Percentiles rank a stretch among this genome's conserved stretches.
These are phyloP conservation scores for Lethrus apterus DNA, from an alignment of 1,140 invertebrate species.

Conservation along the genomic window DNA sequence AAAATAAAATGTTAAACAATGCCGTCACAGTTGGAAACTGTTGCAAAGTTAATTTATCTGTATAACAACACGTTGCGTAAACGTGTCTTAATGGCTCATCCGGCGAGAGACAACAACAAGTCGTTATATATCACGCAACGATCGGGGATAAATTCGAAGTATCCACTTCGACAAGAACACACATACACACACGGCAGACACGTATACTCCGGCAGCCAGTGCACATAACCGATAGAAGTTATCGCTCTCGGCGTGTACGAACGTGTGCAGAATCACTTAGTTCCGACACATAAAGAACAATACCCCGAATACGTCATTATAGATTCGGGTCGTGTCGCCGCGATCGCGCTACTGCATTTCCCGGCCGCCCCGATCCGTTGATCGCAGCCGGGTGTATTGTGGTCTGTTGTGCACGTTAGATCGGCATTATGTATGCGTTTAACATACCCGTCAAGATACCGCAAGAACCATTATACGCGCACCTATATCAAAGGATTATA, in stretches of 20 bases:
- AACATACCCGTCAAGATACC: constrained; percentile 6
- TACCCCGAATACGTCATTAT: constrained; percentile 29
- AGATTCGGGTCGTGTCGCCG: constrained; percentile 25
- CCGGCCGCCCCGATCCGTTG: constrained; percentile 1
- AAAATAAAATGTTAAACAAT: too few species aligned
- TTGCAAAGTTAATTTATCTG: too few species aligned
- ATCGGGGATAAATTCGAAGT: too few species aligned
- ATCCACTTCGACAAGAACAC: too few species aligned
- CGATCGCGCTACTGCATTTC: constrained; percentile 14
- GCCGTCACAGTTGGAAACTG: too few species aligned
- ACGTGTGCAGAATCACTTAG: constrained; percentile 31
- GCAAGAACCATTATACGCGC: background rate
- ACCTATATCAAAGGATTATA: too few species aligned
- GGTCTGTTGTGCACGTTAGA: background rate
- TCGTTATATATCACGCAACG: too few species aligned
- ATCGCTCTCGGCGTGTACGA: constrained; percentile 20
- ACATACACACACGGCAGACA: too few species aligned
- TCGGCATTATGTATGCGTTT: constrained; percentile 2
- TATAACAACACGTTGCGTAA: too few species aligned
- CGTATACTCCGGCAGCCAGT: too few species aligned
- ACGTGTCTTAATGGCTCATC: too few species aligned
- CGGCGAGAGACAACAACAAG: too few species aligned
- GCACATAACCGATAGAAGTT: constrained; percentile 2
- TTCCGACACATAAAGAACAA: constrained; percentile 32
- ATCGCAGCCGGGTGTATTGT: constrained; percentile 1